These are phyloP conservation scores for Chalcosyrphus nemorum DNA, from an alignment of 2,888 invertebrate genomes.

Conservation along the genomic window DNA sequence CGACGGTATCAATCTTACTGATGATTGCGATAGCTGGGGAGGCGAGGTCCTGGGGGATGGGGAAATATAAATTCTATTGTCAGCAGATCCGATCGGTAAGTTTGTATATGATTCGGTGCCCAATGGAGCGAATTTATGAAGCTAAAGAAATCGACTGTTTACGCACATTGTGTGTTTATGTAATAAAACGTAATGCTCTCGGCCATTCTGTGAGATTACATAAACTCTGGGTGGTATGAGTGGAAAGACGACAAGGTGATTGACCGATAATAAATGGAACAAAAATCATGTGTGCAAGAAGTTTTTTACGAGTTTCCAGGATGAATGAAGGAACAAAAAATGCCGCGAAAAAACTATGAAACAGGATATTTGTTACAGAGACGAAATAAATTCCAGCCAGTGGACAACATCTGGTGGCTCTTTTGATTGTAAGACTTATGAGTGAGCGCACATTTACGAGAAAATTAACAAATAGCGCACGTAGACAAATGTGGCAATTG, in stretches of 20 bases:
- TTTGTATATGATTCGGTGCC: constrained; percentile 31
- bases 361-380: background rate
- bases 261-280: constrained; percentile 26
- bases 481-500: background rate
- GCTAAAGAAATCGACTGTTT: constrained; percentile 29
- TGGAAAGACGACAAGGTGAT: constrained; percentile 14
- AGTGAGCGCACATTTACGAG: background rate
- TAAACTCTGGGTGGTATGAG: background rate
- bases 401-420: background rate
- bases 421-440: constrained; percentile 5
- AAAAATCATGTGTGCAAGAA: constrained; percentile 20
- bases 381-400: background rate
- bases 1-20: constrained; percentile 31
- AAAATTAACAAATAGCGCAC: background rate
- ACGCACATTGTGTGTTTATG: constrained; percentile 1
- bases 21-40: constrained; percentile 22
- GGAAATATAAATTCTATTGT: constrained; percentile 47
- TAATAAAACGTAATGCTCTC: constrained; percentile 19
- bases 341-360: background rate
- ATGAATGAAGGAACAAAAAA: constrained; percentile 11
- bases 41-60: background rate
- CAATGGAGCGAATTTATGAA: constrained; percentile 58
- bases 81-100: constrained; percentile 45
- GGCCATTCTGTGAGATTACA: constrained; percentile 32
- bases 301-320: background rate